Conservation (phyloP, 2,113 vertebrate species). For the western clawed frog (Xenopus tropicalis) region DNA sequence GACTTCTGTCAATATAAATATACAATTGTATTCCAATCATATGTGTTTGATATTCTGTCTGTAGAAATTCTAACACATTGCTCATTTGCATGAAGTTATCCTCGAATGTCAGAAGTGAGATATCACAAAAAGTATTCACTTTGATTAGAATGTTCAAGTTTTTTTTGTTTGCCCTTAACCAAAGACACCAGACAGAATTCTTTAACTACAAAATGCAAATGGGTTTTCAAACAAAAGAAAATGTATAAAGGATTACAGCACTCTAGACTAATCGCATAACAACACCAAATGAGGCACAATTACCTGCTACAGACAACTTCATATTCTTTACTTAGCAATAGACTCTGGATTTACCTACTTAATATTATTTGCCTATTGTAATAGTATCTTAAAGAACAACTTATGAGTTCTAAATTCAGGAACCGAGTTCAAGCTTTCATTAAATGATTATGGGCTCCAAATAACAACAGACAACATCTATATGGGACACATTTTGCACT, state of each 20-base stretch:
- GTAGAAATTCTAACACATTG: conserved; percentile 61
- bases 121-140: conserved; percentile 64
- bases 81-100: conserved; percentile 68
- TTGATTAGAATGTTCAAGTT: conserved; percentile 64
- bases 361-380: not conserved
- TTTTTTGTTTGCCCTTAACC: conserved; percentile 66
- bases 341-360: conserved; percentile 1
- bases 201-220: conserved; percentile 52
- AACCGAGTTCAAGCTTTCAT: no score
- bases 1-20: conserved; percentile 58
- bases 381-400: not conserved
- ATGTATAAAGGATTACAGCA: conserved; percentile 47
- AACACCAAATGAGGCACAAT: conserved; percentile 23
- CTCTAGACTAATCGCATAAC: conserved; percentile 11
- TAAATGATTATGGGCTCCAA: no score
- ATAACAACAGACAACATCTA: no score
- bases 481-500: no score
- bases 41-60: conserved; percentile 59
- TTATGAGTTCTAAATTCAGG: no score
- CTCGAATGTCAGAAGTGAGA: conserved; percentile 68
- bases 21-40: conserved; percentile 58
- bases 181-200: conserved; percentile 52
- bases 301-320: conserved; percentile 29
- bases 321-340: conserved; percentile 18
- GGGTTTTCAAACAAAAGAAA: conserved; percentile 49